Base-by-base conservation (phyloP, 2,113 vertebrate species). In the Rhabdornis inornatus region DNA sequence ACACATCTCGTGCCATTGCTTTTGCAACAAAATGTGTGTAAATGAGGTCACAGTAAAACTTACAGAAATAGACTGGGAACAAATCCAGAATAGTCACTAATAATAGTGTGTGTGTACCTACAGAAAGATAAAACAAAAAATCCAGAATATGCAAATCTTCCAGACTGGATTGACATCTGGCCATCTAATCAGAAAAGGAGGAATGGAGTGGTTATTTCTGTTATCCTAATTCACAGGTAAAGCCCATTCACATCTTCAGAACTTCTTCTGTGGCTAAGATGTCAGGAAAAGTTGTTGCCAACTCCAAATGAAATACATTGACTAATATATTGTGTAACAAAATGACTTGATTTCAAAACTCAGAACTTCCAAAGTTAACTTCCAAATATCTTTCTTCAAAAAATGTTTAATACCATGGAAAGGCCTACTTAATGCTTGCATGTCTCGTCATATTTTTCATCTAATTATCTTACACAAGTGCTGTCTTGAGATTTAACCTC, bases 381-480 rank as follows among this genome's bases (percentile, higher is more conserved):
- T 94, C 69, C 55, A 78, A 86, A 72, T 91, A 53, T 63, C 42
- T 92, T 87, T 85, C 70, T 81, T 95, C 33, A 78, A 72, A 87
- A 89, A 91, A 85, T 39, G 16, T 72, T 93, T 93, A 83, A 83
- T 69, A 69, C 15, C 74, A 45, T 35, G 49, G 45, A 78, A 96
- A 88, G 60, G 52, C 12, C 31, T 78, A 64, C n/a, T 77, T 96
- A 87, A 92, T 74, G 40, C 25, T 75, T 91, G 57, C 75, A 84
- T 74, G 68, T 83, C 83, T 92, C 92, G 44, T 82, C 70, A 89
- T 86, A 76, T 76, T 92, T 95, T 94, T 93, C 23, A 83, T 88
- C 47, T 88, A 66, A 94, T 92, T 95, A 91, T 82, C 83, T 90
- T 74, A 80, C 11, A 87, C 47, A 78, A 95, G n/a, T 71, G 44